Evolutionary conservation across 1,140 invertebrate species (phyloP), one percentile per base, ranked within the genome.

Genomic region (Neotoxoptera formosana): DNA sequence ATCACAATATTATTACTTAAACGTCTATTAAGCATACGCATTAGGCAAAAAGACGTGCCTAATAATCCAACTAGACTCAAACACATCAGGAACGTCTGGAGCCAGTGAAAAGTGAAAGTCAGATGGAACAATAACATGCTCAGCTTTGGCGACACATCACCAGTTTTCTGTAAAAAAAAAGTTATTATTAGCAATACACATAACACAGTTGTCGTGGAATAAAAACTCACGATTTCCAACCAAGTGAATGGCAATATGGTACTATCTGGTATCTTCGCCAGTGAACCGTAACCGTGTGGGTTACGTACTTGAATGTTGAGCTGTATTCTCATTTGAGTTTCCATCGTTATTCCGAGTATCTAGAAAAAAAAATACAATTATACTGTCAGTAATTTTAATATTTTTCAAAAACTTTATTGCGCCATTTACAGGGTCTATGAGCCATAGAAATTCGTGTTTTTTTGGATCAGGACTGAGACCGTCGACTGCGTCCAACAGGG

Each of bases 391-490:
- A 47, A 88, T 51, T 56, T 23, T 14, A 11, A 90, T 25, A 25
- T 60, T 41, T 41, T 41, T 30, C 21, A 20, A 60, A 60, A 23
- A 60, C 9, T 48, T 41, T 36, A 36, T 88, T 2, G 30, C 30
- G 11, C 14, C 30, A 84, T 83, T 1, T 93, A 93, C 91, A 25
- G 91, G 91, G 45, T 93, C 91, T 8, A 93, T 51, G 14, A 93
- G 47, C 91, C 91, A 93, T 7, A 96, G 98, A 51, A 98, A 97
- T 94, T 97, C 96, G 95, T 98, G 98, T 92, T 97, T 96, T 86
- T 97, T 96, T 11, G 96, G 96, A 93, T 97, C 96, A 0, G 97
- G 97, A 3, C 97, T 96, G 91, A 99, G 97, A 2, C 98, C 98
- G 94, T 97, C 97, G 3, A 98, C 97, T 7, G 97, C 97, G 7